Evolutionary conservation across 2,797 vertebrate genomes (phyloP).

Genomic region (Peromyscus nudipes): DNA sequence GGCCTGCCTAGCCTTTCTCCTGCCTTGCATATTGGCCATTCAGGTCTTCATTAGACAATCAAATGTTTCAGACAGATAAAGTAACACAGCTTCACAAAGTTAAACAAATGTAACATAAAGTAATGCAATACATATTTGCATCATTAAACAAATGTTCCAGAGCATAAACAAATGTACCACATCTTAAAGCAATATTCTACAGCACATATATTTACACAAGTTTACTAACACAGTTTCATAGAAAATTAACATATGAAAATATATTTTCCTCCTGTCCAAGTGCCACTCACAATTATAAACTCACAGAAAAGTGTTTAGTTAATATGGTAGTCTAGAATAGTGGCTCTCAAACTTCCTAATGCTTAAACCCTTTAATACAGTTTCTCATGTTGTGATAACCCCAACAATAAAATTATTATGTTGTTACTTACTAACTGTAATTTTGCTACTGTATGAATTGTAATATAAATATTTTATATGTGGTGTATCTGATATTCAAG

Average conservation of each 20-base stretch:
- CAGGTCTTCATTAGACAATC: too few relatives aligned
- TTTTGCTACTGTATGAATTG: not conserved
- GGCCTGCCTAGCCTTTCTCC: too few relatives aligned
- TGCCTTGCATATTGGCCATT: too few relatives aligned
- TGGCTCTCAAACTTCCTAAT: not conserved
- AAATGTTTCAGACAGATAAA: too few relatives aligned
- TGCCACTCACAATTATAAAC: not conserved
- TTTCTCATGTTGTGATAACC: not conserved
- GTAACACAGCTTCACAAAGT: too few relatives aligned
- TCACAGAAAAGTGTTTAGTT: not conserved
- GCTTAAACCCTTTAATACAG: not conserved
- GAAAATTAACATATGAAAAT: not conserved
- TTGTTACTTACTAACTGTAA: not conserved
- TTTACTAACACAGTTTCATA: not conserved
- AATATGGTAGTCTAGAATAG: not conserved
- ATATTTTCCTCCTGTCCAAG: not conserved
- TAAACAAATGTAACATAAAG: too few relatives aligned
- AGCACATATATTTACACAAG: not conserved
- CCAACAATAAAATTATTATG: not conserved
- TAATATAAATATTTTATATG: not conserved
- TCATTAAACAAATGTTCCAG: too few relatives aligned
- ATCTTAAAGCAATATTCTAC: too few relatives aligned
- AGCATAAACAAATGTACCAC: too few relatives aligned
- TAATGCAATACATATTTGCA: too few relatives aligned
- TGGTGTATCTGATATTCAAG: not conserved